Evolutionary conservation across 2,888 invertebrate species (phyloP), one percentile per base, ranked within the genome.

Genomic region (Sarcophaga rosellei): DNA sequence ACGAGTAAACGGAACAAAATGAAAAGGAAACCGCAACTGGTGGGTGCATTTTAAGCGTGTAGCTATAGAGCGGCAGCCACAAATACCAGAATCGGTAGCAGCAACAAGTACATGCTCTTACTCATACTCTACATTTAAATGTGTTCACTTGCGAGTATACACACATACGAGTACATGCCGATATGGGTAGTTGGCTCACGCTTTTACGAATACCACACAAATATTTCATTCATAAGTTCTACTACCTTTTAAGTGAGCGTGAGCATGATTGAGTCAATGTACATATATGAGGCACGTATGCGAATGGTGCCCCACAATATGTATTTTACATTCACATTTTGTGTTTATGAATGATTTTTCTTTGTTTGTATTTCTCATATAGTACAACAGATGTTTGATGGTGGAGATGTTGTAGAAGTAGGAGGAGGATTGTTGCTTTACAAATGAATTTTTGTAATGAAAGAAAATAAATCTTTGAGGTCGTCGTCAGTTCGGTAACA

Each of bases 401-500:
- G 4, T 25, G 80, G 17, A 15, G 12, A 4, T 53, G 15, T 17
- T 17, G 17, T 17, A 53, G 53, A 17, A 53, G 53, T 53, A 53
- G 53, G 47, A 44, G 35, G 62, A 69, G 21, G 62, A 69, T 47
- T 53, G 53, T 21, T 21, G 66, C 45, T 74, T 63, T 73, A 74
- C 62, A 72, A 62, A 3, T 15, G 57, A 66, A 73, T 80, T 72
- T 76, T 68, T 73, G 17, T 17, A 17, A 53, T 15, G 17, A 53
- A 17, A 53, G 17, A 53, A 47, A 47, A 15, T 4, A 47, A 47
- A 47, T 15, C 66, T 85, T 85, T 69, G 65, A 85, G 81, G 69
- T 85, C 81, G 81, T 85, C 81, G 81, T 57, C 81, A 81, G 74
- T 85, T 81, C 75, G 65, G 78, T 81, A 78, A 81, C 81, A 81